Percentiles rank a stretch among this genome's conserved stretches.
phyloP scores from a whole-genome alignment of 2,113 vertebrate genomes.

The Proterorhinus semilunaris region DNA sequence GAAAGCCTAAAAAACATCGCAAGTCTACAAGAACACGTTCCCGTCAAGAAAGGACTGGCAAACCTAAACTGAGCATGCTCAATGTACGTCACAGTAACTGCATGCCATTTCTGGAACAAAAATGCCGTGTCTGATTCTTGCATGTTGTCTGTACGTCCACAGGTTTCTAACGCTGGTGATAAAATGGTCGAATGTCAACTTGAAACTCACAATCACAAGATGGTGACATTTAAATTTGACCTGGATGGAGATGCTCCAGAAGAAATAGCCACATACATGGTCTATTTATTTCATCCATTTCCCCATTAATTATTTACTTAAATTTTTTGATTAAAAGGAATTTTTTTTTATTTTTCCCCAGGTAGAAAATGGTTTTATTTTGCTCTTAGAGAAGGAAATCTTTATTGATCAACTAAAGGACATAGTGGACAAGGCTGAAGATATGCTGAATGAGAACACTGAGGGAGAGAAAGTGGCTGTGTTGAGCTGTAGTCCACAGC shows the following conservation, averaged over 20 bases:
- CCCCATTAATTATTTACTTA: no score
- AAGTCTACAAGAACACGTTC: conserved; percentile 90
- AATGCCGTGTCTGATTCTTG: conserved; percentile 10
- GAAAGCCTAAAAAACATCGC: conserved; percentile 87
- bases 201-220: conserved; percentile 99
- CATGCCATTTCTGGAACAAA: background rate
- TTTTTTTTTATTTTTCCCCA: conserved; percentile 46
- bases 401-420: conserved; percentile 99
- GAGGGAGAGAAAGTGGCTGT: conserved; percentile 84
- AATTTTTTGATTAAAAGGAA: background rate
- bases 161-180: conserved; percentile 96
- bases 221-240: conserved; percentile 99
- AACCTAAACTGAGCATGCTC: conserved; percentile 94
- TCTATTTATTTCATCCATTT: conserved; percentile 53
- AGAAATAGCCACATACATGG: conserved; percentile 98
- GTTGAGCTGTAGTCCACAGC: conserved; percentile 81
- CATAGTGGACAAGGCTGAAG: conserved; percentile 97
- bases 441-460: conserved; percentile 92
- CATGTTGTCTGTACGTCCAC: conserved; percentile 1
- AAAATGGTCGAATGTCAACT: conserved; percentile 99
- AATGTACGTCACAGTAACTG: conserved; percentile 73
- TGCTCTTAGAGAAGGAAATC: conserved; percentile 89
- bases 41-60: conserved; percentile 89
- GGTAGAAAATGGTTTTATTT: conserved; percentile 97
- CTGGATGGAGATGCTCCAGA: conserved; percentile 95